phyloP scores from a whole-genome alignment of 1,140 invertebrate genomes.

The Orchestia grillus region DNA sequence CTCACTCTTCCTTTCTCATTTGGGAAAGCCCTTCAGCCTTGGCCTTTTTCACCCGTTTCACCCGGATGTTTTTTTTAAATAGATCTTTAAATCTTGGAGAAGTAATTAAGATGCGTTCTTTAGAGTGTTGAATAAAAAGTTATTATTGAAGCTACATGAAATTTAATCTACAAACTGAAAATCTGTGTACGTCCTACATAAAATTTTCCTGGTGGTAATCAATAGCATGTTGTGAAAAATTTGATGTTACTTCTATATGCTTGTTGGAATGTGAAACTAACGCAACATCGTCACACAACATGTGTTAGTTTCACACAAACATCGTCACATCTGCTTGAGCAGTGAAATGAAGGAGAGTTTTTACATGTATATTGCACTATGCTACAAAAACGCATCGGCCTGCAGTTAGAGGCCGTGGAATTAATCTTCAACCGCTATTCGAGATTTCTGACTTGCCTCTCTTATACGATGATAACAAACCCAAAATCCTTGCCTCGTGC shows the following conservation, averaged over 20 bases:
- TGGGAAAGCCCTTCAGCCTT: background rate
- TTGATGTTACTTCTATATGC: background rate
- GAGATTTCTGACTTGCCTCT: too few species aligned
- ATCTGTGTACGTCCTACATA: background rate
- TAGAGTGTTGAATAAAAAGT: background rate
- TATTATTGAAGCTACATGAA: background rate
- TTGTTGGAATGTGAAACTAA: too few species aligned
- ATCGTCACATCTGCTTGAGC: too few species aligned
- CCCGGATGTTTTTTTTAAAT: background rate
- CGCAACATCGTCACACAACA: too few species aligned
- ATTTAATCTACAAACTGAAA: background rate
- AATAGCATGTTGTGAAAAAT: background rate
- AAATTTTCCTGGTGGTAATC: background rate
- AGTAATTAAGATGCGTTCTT: background rate
- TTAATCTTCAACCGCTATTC: too few species aligned
- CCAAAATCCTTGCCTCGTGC: too few species aligned
- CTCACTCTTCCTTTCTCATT: conserved; percentile 7
- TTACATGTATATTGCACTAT: too few species aligned
- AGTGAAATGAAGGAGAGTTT: too few species aligned
- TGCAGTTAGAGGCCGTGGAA: too few species aligned
- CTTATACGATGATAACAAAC: too few species aligned
- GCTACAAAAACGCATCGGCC: too few species aligned
- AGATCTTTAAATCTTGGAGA: background rate
- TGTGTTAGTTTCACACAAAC: too few species aligned
- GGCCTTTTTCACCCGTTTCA: background rate